A percentile compares a stretch with the other conserved stretches of the same genome.
Evolutionary conservation across 2,888 invertebrate species (phyloP).

Genomic region (Embidobia sp.): DNA sequence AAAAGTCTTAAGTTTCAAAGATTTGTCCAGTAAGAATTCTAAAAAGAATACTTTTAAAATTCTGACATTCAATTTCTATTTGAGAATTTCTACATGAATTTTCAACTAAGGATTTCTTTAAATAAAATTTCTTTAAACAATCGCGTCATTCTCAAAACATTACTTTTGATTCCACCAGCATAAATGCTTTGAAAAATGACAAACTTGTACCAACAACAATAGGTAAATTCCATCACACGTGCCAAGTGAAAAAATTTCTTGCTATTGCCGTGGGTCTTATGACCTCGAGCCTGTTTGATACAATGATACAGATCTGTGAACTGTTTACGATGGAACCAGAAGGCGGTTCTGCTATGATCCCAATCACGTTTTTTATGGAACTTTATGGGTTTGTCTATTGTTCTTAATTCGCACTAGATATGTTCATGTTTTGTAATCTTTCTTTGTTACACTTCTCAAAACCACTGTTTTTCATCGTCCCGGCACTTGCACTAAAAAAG

Average conservation of each 20-base stretch:
- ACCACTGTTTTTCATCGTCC: no score
- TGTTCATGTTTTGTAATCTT: background rate
- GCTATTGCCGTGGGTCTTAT: constrained; percentile 88
- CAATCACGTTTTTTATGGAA: constrained; percentile 84
- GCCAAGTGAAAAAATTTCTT: constrained; percentile 89
- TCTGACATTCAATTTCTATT: no score
- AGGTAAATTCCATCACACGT: constrained; percentile 86
- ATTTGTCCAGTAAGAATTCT: no score
- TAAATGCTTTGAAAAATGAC: constrained; percentile 5
- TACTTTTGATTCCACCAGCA: no score
- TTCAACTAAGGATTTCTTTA: no score
- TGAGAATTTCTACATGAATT: no score
- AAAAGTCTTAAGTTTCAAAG: no score
- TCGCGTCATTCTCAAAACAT: no score
- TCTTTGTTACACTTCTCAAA: no score
- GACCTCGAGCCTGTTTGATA: constrained; percentile 88
- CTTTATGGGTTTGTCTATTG: constrained; percentile 79
- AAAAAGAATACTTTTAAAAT: no score
- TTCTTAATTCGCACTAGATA: background rate
- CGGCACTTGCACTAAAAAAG: no score
- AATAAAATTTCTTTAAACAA: no score
- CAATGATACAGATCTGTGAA: constrained; percentile 91
- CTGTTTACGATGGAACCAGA: constrained; percentile 91
- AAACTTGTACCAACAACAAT: constrained; percentile 12
- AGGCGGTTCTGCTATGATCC: constrained; percentile 90